Base-by-base conservation (phyloP, 1,140 invertebrate genomes). In the Drosophila lacertosa region DNA sequence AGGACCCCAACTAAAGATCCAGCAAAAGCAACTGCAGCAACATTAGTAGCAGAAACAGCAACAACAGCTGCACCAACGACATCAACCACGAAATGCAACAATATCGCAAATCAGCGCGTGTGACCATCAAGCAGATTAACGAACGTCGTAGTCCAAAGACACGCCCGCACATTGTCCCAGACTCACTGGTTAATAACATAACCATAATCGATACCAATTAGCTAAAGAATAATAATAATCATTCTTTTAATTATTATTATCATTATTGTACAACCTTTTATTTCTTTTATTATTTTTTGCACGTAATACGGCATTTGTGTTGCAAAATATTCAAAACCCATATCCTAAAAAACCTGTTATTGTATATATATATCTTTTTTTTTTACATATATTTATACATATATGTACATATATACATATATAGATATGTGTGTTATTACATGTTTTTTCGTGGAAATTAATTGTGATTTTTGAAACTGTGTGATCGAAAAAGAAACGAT, bases 401-500 rank as follows among this genome's bases (percentile, higher is more conserved):
- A 26, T 24, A 18, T 40, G 22, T 35, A 47, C 9, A 18, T 44
- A 22, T 20, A 45, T 24, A 24, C 1, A 45, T 24, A 24, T 37
- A 39, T 39, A 11, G 15, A 6, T 15, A 6, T 39, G 16, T 70
- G 51, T 70, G 45, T 39, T 75, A 66, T 62, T 64, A 48, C 62
- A 47, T 64, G 65, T 76, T 79, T 76, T 75, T 70, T 55, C 15
- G 77, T 77, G 75, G 42, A 59, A 84, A 76, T 59, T 44, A 18
- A 86, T 80, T 84, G 80, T 84, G 80, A 84, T 84, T 86, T 63
- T 79, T 77, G 77, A 84, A 84, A 84, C 81, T 80, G 57, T 84
- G 81, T 84, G 81, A 84, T 84, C 58, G 81, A 73, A 74, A 84
- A 86, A 77, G 47, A 78, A 77, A 74, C 67, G 18, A 54, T 16